Conservation (phyloP, 2,797 vertebrate species). For the Eulemur rubriventer region DNA sequence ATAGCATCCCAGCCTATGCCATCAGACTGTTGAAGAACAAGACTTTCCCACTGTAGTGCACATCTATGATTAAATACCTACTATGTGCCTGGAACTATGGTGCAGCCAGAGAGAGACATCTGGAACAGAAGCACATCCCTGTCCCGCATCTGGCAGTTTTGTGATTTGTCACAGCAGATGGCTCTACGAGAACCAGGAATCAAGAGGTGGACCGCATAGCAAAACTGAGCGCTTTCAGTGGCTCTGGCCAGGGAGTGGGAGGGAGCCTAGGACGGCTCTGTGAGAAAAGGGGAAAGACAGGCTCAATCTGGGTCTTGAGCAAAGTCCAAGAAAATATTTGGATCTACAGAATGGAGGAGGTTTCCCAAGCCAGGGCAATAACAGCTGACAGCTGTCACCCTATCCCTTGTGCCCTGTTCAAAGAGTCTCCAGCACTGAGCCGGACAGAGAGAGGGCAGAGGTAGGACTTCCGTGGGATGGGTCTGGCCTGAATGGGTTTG, state of each 20-base stretch:
- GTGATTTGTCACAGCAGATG: conserved; percentile 51
- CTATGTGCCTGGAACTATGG: neutral
- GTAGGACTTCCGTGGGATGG: neutral
- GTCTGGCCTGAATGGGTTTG: neutral
- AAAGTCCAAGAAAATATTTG: conserved; percentile 72
- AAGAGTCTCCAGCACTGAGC: neutral
- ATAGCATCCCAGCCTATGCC: neutral
- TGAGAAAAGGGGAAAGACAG: conserved; percentile 39
- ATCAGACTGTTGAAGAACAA: neutral
- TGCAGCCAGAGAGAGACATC: neutral
- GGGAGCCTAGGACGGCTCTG: neutral
- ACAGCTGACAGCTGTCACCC: conserved; percentile 67
- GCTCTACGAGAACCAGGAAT: neutral
- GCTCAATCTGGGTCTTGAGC: conserved; percentile 60
- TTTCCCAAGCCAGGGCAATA: conserved; percentile 70
- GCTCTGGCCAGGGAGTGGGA: neutral
- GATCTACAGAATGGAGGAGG: conserved; percentile 52
- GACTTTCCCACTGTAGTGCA: neutral
- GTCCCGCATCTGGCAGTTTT: conserved; percentile 29
- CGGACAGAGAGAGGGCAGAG: neutral
- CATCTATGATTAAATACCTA: neutral
- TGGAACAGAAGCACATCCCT: conserved; percentile 14
- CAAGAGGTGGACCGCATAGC: neutral
- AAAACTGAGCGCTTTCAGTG: neutral
- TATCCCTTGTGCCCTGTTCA: neutral